Conservation (phyloP, 2,113 vertebrate species). For the Paradoxurus hermaphroditus region DNA sequence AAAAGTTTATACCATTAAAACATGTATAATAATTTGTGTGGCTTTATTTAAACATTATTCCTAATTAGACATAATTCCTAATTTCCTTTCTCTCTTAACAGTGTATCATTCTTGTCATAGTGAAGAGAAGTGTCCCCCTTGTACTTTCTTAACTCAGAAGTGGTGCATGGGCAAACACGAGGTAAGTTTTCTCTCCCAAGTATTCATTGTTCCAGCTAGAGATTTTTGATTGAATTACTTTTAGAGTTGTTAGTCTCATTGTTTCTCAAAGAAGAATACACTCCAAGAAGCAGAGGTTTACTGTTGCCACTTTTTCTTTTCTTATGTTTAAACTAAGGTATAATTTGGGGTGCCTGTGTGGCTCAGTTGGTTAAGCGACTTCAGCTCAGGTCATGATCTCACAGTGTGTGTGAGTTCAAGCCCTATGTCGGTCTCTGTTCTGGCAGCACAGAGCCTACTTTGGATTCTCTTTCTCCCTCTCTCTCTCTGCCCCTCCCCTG, state of each 20-base stretch:
- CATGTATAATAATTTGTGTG: background rate
- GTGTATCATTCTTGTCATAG: conserved; percentile 98
- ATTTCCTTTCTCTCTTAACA: conserved; percentile 75
- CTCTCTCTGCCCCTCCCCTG: background rate
- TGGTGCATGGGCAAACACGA: conserved; percentile 99
- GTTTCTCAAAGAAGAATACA: conserved; percentile 14
- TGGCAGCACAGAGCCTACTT: background rate
- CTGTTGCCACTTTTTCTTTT: background rate
- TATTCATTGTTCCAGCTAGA: conserved; percentile 15
- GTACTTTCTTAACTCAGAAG: conserved; percentile 96
- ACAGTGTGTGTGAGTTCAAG: background rate
- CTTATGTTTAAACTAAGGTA: background rate
- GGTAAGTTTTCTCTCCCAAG: conserved; percentile 83
- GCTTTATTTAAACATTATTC: background rate
- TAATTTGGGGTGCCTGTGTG: background rate
- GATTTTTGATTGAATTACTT: background rate
- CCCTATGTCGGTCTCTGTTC: background rate
- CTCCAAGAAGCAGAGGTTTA: background rate
- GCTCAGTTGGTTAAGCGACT: background rate
- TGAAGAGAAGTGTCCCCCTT: conserved; percentile 97
- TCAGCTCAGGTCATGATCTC: background rate
- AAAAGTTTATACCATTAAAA: background rate
- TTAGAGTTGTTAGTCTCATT: conserved; percentile 14
- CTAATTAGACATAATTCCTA: background rate
- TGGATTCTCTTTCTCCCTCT: background rate